Conservation (phyloP, 1,140 invertebrate genomes). For the Phymastichus coffea region DNA sequence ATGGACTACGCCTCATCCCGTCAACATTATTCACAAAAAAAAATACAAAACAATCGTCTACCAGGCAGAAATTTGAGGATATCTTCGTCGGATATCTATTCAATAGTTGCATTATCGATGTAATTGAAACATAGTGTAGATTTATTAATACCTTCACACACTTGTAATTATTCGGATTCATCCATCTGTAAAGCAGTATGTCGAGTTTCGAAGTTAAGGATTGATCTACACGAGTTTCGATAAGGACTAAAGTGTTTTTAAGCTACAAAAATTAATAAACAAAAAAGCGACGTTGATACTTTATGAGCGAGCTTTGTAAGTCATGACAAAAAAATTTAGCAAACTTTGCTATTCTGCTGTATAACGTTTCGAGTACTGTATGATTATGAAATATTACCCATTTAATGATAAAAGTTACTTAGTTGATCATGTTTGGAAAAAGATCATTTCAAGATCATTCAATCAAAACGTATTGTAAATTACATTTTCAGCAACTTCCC, state of each 20-base stretch:
- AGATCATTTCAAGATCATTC: slow-evolving; percentile 8
- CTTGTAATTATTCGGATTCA: slow-evolving; percentile 25
- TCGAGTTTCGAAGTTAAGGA: slow-evolving; percentile 16
- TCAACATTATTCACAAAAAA: too few species aligned
- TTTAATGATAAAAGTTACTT: slow-evolving; percentile 20
- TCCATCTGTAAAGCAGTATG: slow-evolving; percentile 11
- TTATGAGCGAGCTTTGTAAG: background rate
- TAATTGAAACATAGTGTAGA: slow-evolving; percentile 19
- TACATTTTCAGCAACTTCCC: slow-evolving; percentile 15
- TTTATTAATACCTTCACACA: slow-evolving; percentile 12
- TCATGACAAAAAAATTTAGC: slow-evolving; percentile 19
- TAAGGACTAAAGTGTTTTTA: slow-evolving; percentile 16
- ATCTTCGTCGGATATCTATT: too few species aligned
- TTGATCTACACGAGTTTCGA: slow-evolving; percentile 7
- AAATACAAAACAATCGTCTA: too few species aligned
- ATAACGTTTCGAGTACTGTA: slow-evolving; percentile 23
- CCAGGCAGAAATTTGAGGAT: too few species aligned
- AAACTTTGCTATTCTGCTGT: too few species aligned
- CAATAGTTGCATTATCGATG: too few species aligned
- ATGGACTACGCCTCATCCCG: background rate
- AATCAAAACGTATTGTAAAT: background rate
- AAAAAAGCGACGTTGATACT: slow-evolving; percentile 6
- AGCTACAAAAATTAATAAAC: slow-evolving; percentile 2
- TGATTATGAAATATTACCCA: slow-evolving; percentile 2
- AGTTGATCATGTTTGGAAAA: slow-evolving; percentile 17